Conservation (phyloP, 1,140 invertebrate genomes). For the Arctopsyche grandis region DNA sequence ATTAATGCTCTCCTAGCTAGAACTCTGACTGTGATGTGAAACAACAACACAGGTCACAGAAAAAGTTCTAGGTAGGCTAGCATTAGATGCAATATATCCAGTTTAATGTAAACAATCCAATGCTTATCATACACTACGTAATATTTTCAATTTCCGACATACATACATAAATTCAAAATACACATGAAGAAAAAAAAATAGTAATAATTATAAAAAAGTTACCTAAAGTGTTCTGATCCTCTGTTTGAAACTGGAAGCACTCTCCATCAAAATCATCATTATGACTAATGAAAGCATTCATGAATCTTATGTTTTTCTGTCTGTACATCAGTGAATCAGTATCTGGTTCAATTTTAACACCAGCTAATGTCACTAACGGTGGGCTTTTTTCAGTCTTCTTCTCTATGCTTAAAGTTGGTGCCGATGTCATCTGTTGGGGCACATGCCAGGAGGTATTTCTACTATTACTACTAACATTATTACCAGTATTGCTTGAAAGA, state of each 20-base stretch:
- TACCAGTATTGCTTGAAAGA: constrained; percentile 1
- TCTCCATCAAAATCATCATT: constrained; percentile 73
- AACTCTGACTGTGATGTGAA: constrained; percentile 94
- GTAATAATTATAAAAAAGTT: constrained; percentile 46
- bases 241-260: constrained; percentile 75
- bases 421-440: not conserved
- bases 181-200: not conserved
- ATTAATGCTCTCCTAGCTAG: constrained; percentile 74
- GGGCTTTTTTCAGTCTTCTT: constrained; percentile 32
- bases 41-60: constrained; percentile 79
- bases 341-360: constrained; percentile 4
- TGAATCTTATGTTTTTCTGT: constrained; percentile 60
- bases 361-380: not conserved
- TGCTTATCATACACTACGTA: no score
- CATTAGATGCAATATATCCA: constrained; percentile 50
- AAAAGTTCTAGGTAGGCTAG: constrained; percentile 77
- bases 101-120: not conserved
- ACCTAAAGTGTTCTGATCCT: constrained; percentile 76
- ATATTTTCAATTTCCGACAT: no score
- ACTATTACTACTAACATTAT: constrained; percentile 11
- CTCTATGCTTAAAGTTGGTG: constrained; percentile 14
- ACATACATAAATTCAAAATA: no score
- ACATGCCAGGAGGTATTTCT: constrained; percentile 5
- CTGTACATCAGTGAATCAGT: not conserved
- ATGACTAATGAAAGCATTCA: constrained; percentile 72